Evolutionary conservation across 2,113 vertebrate genomes (phyloP).

Genomic region (Xenopus laevis): DNA sequence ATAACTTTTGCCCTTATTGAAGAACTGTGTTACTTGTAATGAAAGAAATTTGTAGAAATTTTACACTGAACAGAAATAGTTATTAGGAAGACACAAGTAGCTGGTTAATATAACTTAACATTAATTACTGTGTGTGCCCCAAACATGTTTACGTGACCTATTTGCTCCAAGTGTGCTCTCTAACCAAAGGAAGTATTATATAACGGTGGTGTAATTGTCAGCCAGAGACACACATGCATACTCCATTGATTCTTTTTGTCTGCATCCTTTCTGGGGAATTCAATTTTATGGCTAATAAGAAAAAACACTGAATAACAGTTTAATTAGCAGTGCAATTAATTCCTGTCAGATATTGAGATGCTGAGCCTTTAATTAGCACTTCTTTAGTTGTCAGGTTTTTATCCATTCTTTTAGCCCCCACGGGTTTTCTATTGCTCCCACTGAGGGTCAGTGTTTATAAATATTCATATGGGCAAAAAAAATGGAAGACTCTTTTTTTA

Average conservation of each 20-base stretch:
- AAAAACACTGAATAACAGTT: conserved; percentile 20
- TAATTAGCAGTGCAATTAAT: conserved; percentile 44
- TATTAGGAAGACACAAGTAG: too few relatives aligned
- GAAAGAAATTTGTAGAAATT: too few relatives aligned
- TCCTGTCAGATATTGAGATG: conserved; percentile 26
- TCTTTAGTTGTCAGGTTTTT: conserved; percentile 35
- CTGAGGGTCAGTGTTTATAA: conserved; percentile 31
- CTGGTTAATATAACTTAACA: background rate
- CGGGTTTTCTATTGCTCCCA: conserved; percentile 21
- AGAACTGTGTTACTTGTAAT: too few relatives aligned
- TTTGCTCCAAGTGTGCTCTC: background rate
- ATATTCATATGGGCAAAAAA: conserved; percentile 33
- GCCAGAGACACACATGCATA: background rate
- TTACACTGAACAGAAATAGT: too few relatives aligned
- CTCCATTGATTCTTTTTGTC: background rate
- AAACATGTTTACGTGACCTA: background rate
- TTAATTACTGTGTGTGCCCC: background rate
- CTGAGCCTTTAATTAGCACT: conserved; percentile 46
- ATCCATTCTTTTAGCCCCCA: conserved; percentile 17
- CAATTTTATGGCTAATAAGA: background rate
- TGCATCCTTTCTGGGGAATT: background rate
- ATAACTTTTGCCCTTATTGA: too few relatives aligned
- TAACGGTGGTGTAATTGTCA: background rate
- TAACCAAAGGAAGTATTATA: background rate
- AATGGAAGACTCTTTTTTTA: background rate